A percentile compares a stretch with the other conserved stretches of the same genome.
These are phyloP conservation scores for Hormaphis cornu DNA, from an alignment of 1,140 invertebrate species.

Conservation along the genomic window DNA sequence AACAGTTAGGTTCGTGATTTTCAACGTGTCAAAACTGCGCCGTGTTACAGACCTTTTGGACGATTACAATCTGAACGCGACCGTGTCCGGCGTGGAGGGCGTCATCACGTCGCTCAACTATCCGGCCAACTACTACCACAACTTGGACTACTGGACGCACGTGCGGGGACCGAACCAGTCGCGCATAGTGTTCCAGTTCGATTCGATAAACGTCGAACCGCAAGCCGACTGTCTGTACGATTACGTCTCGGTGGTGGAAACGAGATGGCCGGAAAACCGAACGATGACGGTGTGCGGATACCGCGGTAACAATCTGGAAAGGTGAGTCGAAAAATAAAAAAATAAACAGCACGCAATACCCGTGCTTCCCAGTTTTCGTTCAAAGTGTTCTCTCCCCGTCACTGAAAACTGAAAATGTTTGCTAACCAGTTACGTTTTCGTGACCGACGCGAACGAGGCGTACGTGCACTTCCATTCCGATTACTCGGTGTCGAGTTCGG, in stretches of 20 bases:
- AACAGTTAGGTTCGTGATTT: neutral
- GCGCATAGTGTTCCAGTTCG: conserved; percentile 55
- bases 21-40: neutral
- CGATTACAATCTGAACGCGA: conserved; percentile 42
- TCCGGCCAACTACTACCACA: conserved; percentile 56
- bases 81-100: conserved; percentile 48
- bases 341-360: neutral
- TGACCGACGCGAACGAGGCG: conserved; percentile 51
- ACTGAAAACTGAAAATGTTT: no score
- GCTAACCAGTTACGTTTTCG: conserved; percentile 51
- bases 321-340: neutral
- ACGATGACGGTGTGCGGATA: conserved; percentile 17
- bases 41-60: conserved; percentile 1
- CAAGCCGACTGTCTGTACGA: conserved; percentile 69
- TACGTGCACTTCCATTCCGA: conserved; percentile 59
- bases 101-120: conserved; percentile 53
- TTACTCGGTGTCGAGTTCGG: conserved; percentile 54
- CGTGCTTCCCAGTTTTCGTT: neutral
- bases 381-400: neutral
- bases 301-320: conserved; percentile 6
- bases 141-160: conserved; percentile 55
- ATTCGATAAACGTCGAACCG: conserved; percentile 57
- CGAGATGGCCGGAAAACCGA: conserved; percentile 41
- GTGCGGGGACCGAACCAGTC: conserved; percentile 51
- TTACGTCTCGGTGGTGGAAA: conserved; percentile 44